phyloP scores from a whole-genome alignment of 2,888 invertebrate species.

The Glyphotaelius pellucidus region DNA sequence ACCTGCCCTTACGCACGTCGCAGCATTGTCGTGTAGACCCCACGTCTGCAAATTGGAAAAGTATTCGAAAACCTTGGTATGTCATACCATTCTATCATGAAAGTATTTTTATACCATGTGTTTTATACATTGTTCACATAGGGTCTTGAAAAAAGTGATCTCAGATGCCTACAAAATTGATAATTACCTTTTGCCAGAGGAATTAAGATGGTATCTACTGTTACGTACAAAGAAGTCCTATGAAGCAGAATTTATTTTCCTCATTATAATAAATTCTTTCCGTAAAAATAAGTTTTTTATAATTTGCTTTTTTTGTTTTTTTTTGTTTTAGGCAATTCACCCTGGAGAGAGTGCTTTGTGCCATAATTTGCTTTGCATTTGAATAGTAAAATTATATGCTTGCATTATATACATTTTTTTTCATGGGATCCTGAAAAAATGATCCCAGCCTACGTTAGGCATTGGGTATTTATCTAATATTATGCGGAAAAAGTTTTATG shows the following conservation, averaged over 20 bases:
- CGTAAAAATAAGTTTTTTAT: too few species aligned
- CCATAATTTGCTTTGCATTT: too few species aligned
- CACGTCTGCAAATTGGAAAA: not conserved
- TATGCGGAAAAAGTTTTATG: too few species aligned
- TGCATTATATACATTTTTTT: too few species aligned
- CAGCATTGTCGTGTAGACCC: not conserved
- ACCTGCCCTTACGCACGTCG: constrained; percentile 15
- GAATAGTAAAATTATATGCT: too few species aligned
- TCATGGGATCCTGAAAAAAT: too few species aligned
- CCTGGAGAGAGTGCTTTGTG: too few species aligned
- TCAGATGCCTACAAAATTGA: not conserved
- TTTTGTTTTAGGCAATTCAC: too few species aligned
- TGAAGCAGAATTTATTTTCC: not conserved
- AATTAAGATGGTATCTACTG: not conserved
- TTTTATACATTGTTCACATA: not conserved
- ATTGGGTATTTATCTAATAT: too few species aligned
- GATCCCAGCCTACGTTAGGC: too few species aligned
- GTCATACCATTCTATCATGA: not conserved
- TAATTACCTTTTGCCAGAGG: not conserved
- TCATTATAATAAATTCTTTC: not conserved
- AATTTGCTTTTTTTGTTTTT: too few species aligned
- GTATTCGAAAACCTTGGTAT: not conserved
- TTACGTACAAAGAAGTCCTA: not conserved
- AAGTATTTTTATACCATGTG: not conserved
- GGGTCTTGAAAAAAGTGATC: not conserved